Evolutionary conservation across 2,113 vertebrate species (phyloP), one percentile per base, ranked within the genome.

Genomic region (Caranx ignobilis): DNA sequence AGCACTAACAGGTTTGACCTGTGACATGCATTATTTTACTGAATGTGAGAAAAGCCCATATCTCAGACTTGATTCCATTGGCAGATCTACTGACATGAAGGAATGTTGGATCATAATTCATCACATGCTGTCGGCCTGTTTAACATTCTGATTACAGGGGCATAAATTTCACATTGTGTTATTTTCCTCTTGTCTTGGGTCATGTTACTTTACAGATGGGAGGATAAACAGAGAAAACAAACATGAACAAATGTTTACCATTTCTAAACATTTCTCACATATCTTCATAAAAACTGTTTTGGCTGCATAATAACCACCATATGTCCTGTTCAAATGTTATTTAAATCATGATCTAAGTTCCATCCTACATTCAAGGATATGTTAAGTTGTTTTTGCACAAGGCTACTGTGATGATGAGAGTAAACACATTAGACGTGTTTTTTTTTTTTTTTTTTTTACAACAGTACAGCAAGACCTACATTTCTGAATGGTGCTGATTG

Each of bases 241-340:
- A 81, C 75, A 65, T 37, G 48, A 85, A 71, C 69, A 75, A 68
- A 79, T 89, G 76, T 75, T 80, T 43, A 39, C 66, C 7, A 57
- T 87, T 81, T 68, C 52, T 50, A 67, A 43, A 31, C 73, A 79
- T 77, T 72, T 68, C 52, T 59, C 45, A 72, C 37, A 47, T 76
- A 54, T 18, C 11, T 71, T 71, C 43, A 26, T 59, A 54, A 63
- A 70, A 59, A 56, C 70, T 47, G 21, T n/a, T 47, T 56, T 39
- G 12, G 35, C 31, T 67, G 74, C 39, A 77, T 77, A 77, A 82
- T 63, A 54, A 64, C 4, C 2, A 8, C 18, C 66, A 60, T 34
- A 63, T 81, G 47, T 39, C 54, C 4, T 15, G 3, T 6, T 3
- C 4, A 18, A 18, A 79, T 37, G n/a, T 31, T 60, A 37, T 55